Evolutionary conservation across 2,797 vertebrate species (phyloP), one percentile per base, ranked within the genome.

Genomic region (Tokudaia muenninki): DNA sequence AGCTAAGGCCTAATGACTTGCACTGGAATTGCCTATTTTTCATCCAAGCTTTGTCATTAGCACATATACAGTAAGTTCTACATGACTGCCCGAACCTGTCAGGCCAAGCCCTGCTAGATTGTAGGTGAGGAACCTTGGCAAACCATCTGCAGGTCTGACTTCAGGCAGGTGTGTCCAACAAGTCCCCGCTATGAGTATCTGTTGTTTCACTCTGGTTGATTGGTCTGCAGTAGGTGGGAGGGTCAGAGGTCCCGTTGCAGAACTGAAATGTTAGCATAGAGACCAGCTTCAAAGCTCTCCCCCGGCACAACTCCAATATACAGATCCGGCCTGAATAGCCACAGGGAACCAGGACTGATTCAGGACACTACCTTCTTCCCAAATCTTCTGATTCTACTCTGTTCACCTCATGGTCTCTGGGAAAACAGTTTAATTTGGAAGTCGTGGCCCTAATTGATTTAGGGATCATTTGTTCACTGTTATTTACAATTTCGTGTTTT

Each of bases 61-160:
- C 89, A 80, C 72, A 90, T 41, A 52, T 12, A 24, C 83, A 87
- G 63, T 88, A 84, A 94, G 93, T 91, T 94, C 61, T 74, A 90
- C 89, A 82, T 55, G 92, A 94, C 96, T 12, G 67, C 91, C 91
- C 96, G 65, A 80, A 96, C 95, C 87, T 91, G 97, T 90, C 97
- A 83, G 87, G 87, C 37, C 87, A 94, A 97, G 61, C 55, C 52
- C 11, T 79, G 0, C 75, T 82, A 96, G 96, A 96, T 94, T 96
- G 89, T 22, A 96, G 91, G 26, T 57, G 44, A 82, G 87, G 83
- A 95, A 87, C 24, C 55, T 80, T 79, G 80, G 94, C 70, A 59
- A 9, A 19, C 59, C 47, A 50, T 70, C 91, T 67, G 37, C 55
- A 88, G 70, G 80, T 93, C 94, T 96, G 63, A 90, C 94, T 94